These are phyloP conservation scores for Leucoraja ocellata DNA, from an alignment of 2,797 vertebrate species.

Conservation along the genomic window DNA sequence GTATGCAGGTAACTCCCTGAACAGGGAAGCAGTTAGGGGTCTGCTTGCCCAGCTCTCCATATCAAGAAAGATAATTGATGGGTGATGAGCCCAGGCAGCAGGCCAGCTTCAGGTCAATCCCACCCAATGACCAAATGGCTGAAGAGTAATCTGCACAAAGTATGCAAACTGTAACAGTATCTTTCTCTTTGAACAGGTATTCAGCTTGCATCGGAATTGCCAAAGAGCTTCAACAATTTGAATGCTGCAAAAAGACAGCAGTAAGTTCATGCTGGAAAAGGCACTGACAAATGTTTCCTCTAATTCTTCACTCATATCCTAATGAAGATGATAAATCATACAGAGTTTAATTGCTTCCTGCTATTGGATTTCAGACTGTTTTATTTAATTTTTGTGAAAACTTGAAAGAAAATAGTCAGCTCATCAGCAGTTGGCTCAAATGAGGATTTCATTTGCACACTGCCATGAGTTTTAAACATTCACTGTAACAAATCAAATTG, in stretches of 20 bases:
- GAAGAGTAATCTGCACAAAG: neutral
- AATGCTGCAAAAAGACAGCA: neutral
- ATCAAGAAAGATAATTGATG: too few relatives aligned
- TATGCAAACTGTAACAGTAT: neutral
- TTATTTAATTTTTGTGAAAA: neutral
- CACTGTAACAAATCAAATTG: neutral
- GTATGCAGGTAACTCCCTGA: too few relatives aligned
- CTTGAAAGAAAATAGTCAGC: neutral
- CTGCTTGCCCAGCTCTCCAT: too few relatives aligned
- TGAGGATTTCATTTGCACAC: neutral
- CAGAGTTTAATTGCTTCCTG: neutral
- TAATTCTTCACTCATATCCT: neutral
- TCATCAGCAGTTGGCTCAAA: neutral
- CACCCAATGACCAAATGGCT: neutral
- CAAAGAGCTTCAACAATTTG: constrained; percentile 9
- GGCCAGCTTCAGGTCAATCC: too few relatives aligned
- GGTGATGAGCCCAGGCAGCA: too few relatives aligned
- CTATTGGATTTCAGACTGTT: neutral
- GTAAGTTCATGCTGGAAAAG: neutral
- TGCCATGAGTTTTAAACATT: neutral
- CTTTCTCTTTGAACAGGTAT: neutral
- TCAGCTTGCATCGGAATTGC: constrained; percentile 7
- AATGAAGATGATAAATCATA: neutral
- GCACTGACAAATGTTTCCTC: neutral
- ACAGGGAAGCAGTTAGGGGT: too few relatives aligned